Percentiles rank a stretch among this genome's conserved stretches.
Evolutionary conservation across 2,888 invertebrate species (phyloP).

Genomic region (Dasypolia templi): DNA sequence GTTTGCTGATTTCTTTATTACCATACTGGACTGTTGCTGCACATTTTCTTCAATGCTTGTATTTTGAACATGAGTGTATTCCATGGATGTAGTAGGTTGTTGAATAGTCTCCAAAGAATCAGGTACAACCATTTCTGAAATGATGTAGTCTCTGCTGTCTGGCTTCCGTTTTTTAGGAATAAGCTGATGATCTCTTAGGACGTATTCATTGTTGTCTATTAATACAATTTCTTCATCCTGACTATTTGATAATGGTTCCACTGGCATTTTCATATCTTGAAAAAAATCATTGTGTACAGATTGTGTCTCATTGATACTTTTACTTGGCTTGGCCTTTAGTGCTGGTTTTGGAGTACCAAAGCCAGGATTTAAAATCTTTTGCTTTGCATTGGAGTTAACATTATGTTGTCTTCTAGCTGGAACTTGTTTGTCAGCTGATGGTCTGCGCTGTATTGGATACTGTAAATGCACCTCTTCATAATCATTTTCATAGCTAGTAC

Average conservation of each 20-base stretch:
- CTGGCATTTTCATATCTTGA: slow-evolving; percentile 70
- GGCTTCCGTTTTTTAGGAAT: slow-evolving; percentile 75
- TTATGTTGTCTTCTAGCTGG: slow-evolving; percentile 79
- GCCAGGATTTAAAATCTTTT: slow-evolving; percentile 85
- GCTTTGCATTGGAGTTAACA: slow-evolving; percentile 72
- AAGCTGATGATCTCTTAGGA: slow-evolving; percentile 85
- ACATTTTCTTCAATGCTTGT: slow-evolving; percentile 69
- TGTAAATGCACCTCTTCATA: slow-evolving; percentile 79
- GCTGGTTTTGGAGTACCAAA: slow-evolving; percentile 70
- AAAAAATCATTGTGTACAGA: slow-evolving; percentile 72
- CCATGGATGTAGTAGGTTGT: slow-evolving; percentile 77
- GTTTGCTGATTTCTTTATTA: slow-evolving; percentile 78
- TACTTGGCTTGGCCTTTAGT: slow-evolving; percentile 65
- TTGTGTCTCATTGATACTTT: slow-evolving; percentile 53
- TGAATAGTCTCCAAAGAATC: slow-evolving; percentile 71
- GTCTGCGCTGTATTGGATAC: slow-evolving; percentile 81
- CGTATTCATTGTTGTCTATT: slow-evolving; percentile 91
- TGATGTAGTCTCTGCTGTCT: slow-evolving; percentile 73
- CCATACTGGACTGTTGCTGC: slow-evolving; percentile 73
- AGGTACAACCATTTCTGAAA: slow-evolving; percentile 75
- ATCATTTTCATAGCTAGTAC: slow-evolving; percentile 74
- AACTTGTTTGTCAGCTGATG: slow-evolving; percentile 88
- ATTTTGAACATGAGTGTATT: slow-evolving; percentile 74
- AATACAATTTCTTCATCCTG: slow-evolving; percentile 84
- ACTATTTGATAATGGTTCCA: slow-evolving; percentile 56